phyloP scores from a whole-genome alignment of 92 coral and sea anemone genomes.

The Heliopora coerulea region DNA sequence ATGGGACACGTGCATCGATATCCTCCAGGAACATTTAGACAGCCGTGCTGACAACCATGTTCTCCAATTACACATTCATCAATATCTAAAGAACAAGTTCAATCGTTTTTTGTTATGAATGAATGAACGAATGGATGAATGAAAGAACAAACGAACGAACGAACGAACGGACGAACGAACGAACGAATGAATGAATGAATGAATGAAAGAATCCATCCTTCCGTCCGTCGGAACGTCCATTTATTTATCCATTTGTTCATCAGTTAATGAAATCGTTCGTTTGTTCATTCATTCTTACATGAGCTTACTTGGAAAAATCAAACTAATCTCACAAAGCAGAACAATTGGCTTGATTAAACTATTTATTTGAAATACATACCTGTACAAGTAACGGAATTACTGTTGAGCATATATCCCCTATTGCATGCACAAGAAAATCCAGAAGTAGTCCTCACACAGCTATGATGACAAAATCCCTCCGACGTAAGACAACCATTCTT shows the following conservation, averaged over 20 bases:
- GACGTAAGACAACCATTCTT: constrained; percentile 80
- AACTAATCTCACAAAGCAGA: too few species aligned
- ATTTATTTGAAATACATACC: constrained; percentile 52
- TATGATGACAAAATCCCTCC: constrained; percentile 97
- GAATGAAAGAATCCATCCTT: too few species aligned
- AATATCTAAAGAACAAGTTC: constrained; percentile 51
- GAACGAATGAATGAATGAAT: too few species aligned
- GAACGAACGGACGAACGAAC: too few species aligned
- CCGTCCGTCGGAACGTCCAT: too few species aligned
- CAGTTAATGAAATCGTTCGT: too few species aligned
- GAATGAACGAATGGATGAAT: too few species aligned
- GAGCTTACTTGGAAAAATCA: too few species aligned
- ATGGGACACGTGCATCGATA: constrained; percentile 90
- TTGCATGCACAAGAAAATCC: constrained; percentile 98
- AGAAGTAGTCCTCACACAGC: constrained; percentile 80
- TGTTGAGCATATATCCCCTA: constrained; percentile 77
- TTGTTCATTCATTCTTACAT: too few species aligned
- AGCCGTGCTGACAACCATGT: constrained; percentile 81
- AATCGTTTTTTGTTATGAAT: background rate
- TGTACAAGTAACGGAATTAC: constrained; percentile 88
- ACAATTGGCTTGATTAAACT: too few species aligned
- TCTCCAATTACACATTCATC: constrained; percentile 86
- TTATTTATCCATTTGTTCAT: too few species aligned
- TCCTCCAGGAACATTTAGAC: constrained; percentile 90
- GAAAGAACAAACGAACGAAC: too few species aligned